These are phyloP conservation scores for Nanorana parkeri DNA, from an alignment of 2,113 vertebrate species.

Conservation along the genomic window DNA sequence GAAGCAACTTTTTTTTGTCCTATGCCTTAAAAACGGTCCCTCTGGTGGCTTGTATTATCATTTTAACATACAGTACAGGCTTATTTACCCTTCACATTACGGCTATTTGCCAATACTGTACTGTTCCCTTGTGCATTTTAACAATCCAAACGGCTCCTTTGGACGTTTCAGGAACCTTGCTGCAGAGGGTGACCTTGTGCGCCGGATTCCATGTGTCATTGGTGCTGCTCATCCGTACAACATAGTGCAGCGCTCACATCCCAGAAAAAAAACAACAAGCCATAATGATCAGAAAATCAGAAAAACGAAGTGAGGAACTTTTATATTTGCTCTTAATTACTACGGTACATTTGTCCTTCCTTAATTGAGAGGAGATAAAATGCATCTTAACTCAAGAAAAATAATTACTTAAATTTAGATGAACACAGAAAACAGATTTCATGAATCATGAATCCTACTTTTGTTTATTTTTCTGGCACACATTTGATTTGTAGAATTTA, in stretches of 20 bases:
- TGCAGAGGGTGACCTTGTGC: not conserved
- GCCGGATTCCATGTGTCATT: not conserved
- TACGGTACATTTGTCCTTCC: slow-evolving; percentile 25
- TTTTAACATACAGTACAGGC: not conserved
- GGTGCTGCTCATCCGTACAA: not conserved
- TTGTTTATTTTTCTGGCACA: slow-evolving; percentile 8
- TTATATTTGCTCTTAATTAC: slow-evolving; percentile 46
- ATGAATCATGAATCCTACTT: slow-evolving; percentile 19
- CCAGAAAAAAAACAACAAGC: not conserved
- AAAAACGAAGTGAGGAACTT: slow-evolving; percentile 27
- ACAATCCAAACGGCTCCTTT: slow-evolving; percentile 16
- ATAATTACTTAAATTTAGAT: slow-evolving; percentile 35
- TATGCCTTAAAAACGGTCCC: not conserved
- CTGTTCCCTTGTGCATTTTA: slow-evolving; percentile 6
- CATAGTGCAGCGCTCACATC: not conserved
- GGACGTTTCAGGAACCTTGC: slow-evolving; percentile 21
- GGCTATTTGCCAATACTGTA: not conserved
- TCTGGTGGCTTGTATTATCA: not conserved
- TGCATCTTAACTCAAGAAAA: slow-evolving; percentile 24
- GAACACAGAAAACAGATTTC: slow-evolving; percentile 45
- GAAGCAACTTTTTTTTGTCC: too few relatives aligned
- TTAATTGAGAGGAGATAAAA: slow-evolving; percentile 49
- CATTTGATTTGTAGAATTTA: not conserved
- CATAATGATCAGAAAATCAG: slow-evolving; percentile 8
- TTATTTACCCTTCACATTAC: not conserved